A percentile compares a stretch with the other conserved stretches of the same genome.
Evolutionary conservation across 2,888 invertebrate genomes (phyloP).

Genomic region (Euplexia lucipara): DNA sequence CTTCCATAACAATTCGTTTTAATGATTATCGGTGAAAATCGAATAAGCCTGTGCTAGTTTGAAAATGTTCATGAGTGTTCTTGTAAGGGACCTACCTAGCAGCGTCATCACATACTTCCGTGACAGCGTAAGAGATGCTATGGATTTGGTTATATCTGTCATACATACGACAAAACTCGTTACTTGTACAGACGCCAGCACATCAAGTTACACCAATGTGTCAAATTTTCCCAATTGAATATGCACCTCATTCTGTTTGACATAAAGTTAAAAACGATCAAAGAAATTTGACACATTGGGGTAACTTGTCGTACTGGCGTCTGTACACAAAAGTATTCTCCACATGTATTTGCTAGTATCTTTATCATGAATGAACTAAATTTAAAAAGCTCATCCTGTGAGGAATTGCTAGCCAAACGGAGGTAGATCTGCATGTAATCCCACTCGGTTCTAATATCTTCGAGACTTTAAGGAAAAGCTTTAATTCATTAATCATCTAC

Average conservation of each 20-base stretch:
- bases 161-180: not conserved
- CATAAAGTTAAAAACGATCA: too few species aligned
- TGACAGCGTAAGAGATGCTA: not conserved
- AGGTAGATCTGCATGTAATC: not conserved
- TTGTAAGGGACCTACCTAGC: not conserved
- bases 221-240: too few species aligned
- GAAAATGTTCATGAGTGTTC: not conserved
- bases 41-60: not conserved
- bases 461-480: constrained; percentile 11
- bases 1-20: constrained; percentile 3
- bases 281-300: too few species aligned
- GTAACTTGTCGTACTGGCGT: too few species aligned
- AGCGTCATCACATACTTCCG: not conserved
- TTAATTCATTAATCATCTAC: constrained; percentile 25
- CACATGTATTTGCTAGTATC: not conserved
- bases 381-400: not conserved
- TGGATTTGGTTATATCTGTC: not conserved
- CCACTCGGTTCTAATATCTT: not conserved
- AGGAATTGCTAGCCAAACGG: not conserved
- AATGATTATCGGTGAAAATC: constrained; percentile 3
- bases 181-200: too few species aligned
- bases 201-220: too few species aligned
- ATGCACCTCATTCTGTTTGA: too few species aligned
- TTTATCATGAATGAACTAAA: not conserved
- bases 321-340: not conserved